Evolutionary conservation across 2,113 vertebrate genomes (phyloP), one percentile per base, ranked within the genome.

Genomic region (Aphyosemion australe): DNA sequence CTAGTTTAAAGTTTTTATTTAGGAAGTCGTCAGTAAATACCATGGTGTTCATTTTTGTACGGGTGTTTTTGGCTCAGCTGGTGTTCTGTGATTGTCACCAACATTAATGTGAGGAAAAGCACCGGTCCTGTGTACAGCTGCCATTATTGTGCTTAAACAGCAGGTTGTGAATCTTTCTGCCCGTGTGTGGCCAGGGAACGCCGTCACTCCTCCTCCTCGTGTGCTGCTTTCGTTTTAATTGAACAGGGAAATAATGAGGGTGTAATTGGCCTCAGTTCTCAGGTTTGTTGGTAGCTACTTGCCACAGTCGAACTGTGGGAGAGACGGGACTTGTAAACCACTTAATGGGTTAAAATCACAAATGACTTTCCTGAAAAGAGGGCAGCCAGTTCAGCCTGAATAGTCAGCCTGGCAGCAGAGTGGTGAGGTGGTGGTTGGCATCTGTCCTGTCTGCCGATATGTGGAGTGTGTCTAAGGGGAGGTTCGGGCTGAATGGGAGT

Each of bases 361-460:
- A 61, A 58, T 72, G 60, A 67, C 15, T 32, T 55, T 60, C 60
- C 43, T 50, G 57, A 50, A 61, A 58, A 41, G 68, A 69, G 65
- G 64, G 57, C 51, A 32, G 54, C 64, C 42, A 15, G 59, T 58
- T 68, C 68, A 26, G 66, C 71, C 26, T 80, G 55, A 79, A 75
- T 61, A 16, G 65, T 71, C 61, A 14, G 61, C 54, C 69, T 65
- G 69, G 74, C 80, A 60, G 76, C 59, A 16, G 53, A 75, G 75
- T 45, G 46, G 45, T 21, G 72, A 76, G 77, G 78, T 80, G 77
- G 83, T 73, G 54, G 61, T 74, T 88, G 84, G 80, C 78, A 78
- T 68, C 72, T 48, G 61, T 77, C 68, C 68, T 61, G 81, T 64
- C 65, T 69, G 71, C 58, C 14, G 43, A 79, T 72, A 76, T 74